Conservation (phyloP, 1,140 invertebrate species). For the Drusus annulatus region DNA sequence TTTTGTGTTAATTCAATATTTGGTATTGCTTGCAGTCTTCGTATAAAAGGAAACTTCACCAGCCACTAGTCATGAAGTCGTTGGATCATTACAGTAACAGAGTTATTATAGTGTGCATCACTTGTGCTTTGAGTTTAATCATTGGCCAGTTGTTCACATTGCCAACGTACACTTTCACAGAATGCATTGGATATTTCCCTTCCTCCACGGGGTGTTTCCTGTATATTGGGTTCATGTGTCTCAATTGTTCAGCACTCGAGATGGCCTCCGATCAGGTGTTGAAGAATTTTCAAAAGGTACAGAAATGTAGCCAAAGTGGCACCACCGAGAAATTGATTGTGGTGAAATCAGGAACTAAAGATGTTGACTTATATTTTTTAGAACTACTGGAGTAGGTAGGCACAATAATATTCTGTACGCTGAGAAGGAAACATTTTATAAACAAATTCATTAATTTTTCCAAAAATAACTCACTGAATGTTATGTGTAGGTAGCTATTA, state of each 20-base stretch:
- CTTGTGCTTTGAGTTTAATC: slow-evolving; percentile 4
- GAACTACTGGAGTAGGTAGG: too few relatives aligned
- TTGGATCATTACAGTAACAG: slow-evolving; percentile 30
- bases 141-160: slow-evolving; percentile 47
- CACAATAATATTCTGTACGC: too few relatives aligned
- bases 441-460: too few relatives aligned
- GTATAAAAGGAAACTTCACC: slow-evolving; percentile 24
- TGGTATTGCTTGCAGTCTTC: slow-evolving; percentile 35
- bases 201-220: slow-evolving; percentile 14
- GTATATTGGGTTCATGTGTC: slow-evolving; percentile 26
- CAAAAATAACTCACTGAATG: too few relatives aligned
- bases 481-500: too few relatives aligned
- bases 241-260: slow-evolving; percentile 46
- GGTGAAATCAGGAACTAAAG: too few relatives aligned
- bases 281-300: slow-evolving; percentile 44
- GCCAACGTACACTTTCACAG: slow-evolving; percentile 46
- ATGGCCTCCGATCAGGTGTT: slow-evolving; percentile 45
- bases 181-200: slow-evolving; percentile 46
- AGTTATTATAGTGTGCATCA: slow-evolving; percentile 29
- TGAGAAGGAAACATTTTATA: too few relatives aligned
- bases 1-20: too few relatives aligned
- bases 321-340: too few relatives aligned
- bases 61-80: slow-evolving; percentile 1
- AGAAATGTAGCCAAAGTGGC: too few relatives aligned
- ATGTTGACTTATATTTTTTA: too few relatives aligned